Evolutionary conservation across 2,888 invertebrate species (phyloP), one percentile per base, ranked within the genome.

Genomic region (Uropetala carovei): DNA sequence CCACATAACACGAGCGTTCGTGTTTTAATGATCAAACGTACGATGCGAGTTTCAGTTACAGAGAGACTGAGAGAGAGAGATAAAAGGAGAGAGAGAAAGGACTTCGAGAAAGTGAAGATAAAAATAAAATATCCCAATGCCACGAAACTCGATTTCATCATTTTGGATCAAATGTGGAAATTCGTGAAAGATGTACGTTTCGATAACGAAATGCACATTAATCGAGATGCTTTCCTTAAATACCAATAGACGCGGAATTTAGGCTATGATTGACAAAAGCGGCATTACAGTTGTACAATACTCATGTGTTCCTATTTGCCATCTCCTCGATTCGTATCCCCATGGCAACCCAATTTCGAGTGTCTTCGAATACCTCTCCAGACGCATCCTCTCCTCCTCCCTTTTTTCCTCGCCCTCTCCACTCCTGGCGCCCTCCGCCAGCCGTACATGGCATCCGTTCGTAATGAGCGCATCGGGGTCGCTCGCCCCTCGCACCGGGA

Each of bases 381-480:
- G n/a, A n/a, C n/a, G 4, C 85, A 58, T 22, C 86, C 30, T 11
- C 75, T 22, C 22, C 13, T 27, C 18, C 60, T 16, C 27, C 75
- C 11, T 22, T 22, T 75, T 75, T 27, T 75, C 75, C 11, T 14
- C 89, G 18, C 30, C 89, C 10, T 60, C 60, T 30, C 86, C 60
- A 16, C 59, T 59, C 59, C 59, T 60, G 86, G 60, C 60, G 60
- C 68, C 64, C 83, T 83, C 30, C 30, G 16, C 82, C 0, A 16
- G 10, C 83, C 89, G 30, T 89, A 89, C 89, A 89, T 89, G 89
- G 89, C 89, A 89, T 89, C 64, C 89, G 64, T 89, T 89, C 89
- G 89, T 86, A 86, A 86, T 86, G 86, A 86, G 86, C 89, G 64
- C 89, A 89, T 89, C 64, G 89, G 89, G 89, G 89, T 89, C 89